Conservation (phyloP, 2,888 invertebrate genomes). For the Trissoscelio sp. region DNA sequence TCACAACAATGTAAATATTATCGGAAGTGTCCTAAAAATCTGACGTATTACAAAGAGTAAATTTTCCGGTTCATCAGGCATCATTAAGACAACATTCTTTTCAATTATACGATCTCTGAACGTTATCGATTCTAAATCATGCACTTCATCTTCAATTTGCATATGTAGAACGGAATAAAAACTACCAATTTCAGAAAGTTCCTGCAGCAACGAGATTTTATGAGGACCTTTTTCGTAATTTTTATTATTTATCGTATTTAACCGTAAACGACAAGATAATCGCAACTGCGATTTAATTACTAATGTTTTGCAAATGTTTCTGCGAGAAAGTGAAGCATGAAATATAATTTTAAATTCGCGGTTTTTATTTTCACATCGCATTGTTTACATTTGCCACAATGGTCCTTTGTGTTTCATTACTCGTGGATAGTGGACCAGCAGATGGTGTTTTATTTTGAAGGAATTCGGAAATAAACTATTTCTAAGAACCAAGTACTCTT, state of each 20-base stretch:
- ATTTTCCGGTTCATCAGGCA: constrained; percentile 20
- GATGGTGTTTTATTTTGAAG: constrained; percentile 67
- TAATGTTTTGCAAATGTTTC: constrained; percentile 63
- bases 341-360: constrained; percentile 9
- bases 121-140: constrained; percentile 5
- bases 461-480: constrained; percentile 28
- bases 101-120: constrained; percentile 12
- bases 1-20: constrained; percentile 36
- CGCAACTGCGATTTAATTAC: constrained; percentile 55
- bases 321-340: constrained; percentile 44
- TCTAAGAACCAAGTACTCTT: constrained; percentile 43
- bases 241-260: not conserved
- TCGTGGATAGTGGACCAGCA: constrained; percentile 57
- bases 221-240: not conserved
- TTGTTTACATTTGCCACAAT: constrained; percentile 36
- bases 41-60: constrained; percentile 41
- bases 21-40: constrained; percentile 35
- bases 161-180: not conserved
- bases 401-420: constrained; percentile 54
- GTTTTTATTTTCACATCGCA: constrained; percentile 65
- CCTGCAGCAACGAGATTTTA: not conserved
- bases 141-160: not conserved
- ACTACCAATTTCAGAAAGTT: not conserved
- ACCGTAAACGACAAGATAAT: constrained; percentile 46
- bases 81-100: constrained; percentile 9